Conservation (phyloP, 2,888 invertebrate genomes). For the Lepidochitona cinerea region DNA sequence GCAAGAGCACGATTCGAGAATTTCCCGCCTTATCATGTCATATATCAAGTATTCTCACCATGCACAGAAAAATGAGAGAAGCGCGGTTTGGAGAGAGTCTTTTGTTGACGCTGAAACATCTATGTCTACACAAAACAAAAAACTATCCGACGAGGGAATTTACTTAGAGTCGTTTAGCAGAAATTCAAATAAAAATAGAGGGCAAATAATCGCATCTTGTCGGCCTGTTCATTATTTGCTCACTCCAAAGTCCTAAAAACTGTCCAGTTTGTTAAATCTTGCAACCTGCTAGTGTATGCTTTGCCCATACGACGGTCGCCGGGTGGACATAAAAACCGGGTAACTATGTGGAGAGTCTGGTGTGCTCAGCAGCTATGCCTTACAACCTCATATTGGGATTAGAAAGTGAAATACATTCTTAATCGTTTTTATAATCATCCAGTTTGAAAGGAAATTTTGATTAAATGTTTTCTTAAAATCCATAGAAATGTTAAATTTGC, state of each 20-base stretch:
- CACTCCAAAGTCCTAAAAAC: neutral
- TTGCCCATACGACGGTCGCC: too few relatives aligned
- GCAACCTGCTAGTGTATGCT: neutral
- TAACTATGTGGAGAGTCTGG: too few relatives aligned
- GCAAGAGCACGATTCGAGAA: neutral
- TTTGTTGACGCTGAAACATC: neutral
- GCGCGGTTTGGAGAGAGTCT: neutral
- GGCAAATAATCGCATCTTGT: neutral
- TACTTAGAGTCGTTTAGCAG: slow-evolving; percentile 5
- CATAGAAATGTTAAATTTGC: too few relatives aligned
- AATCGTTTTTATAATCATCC: too few relatives aligned
- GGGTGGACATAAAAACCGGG: too few relatives aligned
- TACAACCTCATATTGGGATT: too few relatives aligned
- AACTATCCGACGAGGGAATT: neutral
- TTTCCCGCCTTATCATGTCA: neutral
- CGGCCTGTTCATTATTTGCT: neutral
- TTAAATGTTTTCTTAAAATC: too few relatives aligned
- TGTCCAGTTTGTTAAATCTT: slow-evolving; percentile 1
- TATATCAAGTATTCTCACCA: neutral
- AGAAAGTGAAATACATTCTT: too few relatives aligned
- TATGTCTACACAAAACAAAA: neutral
- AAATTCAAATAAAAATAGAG: neutral
- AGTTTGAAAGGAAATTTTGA: too few relatives aligned
- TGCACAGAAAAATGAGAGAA: neutral
- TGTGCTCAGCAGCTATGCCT: too few relatives aligned